A percentile compares a stretch with the other conserved stretches of the same genome.
Evolutionary conservation across 2,113 vertebrate species (phyloP).

Genomic region (Terrapene triunguis): DNA sequence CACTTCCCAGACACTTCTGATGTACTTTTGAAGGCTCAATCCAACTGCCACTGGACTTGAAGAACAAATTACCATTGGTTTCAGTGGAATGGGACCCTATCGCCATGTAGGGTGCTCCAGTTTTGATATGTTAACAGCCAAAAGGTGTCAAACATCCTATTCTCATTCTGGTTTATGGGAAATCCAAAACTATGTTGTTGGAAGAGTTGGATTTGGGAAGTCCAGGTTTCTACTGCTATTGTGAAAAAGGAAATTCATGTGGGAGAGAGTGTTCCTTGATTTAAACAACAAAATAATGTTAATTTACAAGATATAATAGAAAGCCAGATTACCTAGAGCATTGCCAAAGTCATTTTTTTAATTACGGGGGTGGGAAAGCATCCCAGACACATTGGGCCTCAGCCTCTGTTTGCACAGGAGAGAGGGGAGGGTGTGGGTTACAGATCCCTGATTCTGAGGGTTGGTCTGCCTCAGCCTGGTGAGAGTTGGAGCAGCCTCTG

Average conservation of each 20-base stretch:
- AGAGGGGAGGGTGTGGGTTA: neutral
- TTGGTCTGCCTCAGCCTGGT: neutral
- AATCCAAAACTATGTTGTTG: neutral
- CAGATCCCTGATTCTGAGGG: neutral
- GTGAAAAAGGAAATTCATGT: neutral
- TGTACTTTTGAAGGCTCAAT: neutral
- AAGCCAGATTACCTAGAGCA: neutral
- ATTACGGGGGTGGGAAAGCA: neutral
- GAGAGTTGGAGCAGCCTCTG: neutral
- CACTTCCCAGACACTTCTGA: too few species aligned
- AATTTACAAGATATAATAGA: neutral
- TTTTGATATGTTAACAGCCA: neutral
- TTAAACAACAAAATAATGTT: neutral
- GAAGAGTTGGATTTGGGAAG: neutral
- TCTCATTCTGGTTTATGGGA: neutral
- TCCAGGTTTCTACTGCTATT: neutral
- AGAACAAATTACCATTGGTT: neutral
- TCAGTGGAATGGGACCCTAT: neutral
- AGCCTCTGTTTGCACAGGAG: neutral
- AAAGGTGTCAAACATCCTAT: neutral
- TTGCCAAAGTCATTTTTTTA: neutral
- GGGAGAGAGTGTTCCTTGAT: neutral
- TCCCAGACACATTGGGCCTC: neutral
- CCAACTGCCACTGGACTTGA: neutral
- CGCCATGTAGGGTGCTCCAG: too few species aligned